Conservation (phyloP, 2,113 vertebrate species). For the Rhizomys pruinosus region DNA sequence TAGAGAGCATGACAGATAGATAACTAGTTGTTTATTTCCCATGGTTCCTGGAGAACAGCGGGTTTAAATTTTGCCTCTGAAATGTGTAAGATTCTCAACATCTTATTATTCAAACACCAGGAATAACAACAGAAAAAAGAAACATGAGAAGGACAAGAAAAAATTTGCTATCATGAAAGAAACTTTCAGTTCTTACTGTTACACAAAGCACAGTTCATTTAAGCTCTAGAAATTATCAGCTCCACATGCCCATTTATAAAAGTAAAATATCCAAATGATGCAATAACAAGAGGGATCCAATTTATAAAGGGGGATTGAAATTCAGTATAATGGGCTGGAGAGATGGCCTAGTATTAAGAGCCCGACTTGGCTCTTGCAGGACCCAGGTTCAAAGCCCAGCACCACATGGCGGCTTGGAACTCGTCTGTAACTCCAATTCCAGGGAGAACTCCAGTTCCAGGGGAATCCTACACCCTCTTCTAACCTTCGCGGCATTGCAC, state of each 20-base stretch:
- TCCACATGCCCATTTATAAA: constrained; percentile 38
- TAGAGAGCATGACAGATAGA: too few species aligned
- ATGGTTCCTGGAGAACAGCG: constrained; percentile 58
- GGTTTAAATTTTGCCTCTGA: neutral
- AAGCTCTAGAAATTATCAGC: neutral
- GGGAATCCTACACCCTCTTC: too few species aligned
- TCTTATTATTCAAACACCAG: constrained; percentile 65
- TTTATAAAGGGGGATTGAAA: constrained; percentile 20
- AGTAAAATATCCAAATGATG: constrained; percentile 27
- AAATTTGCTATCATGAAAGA: neutral
- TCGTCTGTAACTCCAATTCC: too few species aligned
- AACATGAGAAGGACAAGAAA: neutral
- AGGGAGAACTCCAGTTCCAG: too few species aligned
- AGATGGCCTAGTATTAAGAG: too few species aligned
- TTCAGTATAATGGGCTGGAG: too few species aligned
- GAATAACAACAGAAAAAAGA: constrained; percentile 7
- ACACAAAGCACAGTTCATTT: neutral
- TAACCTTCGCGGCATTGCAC: too few species aligned
- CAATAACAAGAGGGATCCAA: neutral
- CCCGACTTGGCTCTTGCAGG: too few species aligned
- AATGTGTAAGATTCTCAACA: constrained; percentile 21
- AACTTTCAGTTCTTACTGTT: neutral
- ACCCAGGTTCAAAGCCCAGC: too few species aligned
- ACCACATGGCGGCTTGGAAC: too few species aligned
- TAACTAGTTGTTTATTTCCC: too few species aligned